Conservation (phyloP, 2,113 vertebrate species). For the Columba janthina region DNA sequence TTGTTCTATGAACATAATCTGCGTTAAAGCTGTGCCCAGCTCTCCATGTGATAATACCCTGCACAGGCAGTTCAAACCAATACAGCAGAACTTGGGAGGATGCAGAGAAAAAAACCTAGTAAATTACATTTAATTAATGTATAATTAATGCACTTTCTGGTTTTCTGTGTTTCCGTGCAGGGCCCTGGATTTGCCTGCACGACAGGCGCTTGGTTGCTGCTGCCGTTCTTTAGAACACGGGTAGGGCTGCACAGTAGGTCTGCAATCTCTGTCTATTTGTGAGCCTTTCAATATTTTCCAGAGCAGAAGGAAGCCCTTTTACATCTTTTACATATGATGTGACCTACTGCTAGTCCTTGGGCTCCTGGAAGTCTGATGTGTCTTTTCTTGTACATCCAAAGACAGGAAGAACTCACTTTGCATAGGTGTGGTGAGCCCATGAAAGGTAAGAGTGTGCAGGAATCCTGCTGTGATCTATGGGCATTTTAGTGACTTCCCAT, state of each 20-base stretch:
- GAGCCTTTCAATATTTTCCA: not conserved
- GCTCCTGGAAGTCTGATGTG: not conserved
- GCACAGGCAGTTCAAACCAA: not conserved
- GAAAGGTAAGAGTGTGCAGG: not conserved
- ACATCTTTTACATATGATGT: not conserved
- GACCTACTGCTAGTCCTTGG: not conserved
- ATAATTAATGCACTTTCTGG: not conserved
- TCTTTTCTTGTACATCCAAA: not conserved
- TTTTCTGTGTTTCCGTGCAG: not conserved
- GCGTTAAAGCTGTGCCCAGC: not conserved
- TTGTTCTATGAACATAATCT: not conserved
- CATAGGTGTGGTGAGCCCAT: fast-evolving
- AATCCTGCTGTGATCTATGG: too few species aligned
- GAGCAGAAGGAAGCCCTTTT: not conserved
- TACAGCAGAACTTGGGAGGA: not conserved
- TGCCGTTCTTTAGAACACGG: fast-evolving
- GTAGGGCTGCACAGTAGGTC: not conserved
- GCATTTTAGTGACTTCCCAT: not conserved
- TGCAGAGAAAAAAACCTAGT: not conserved
- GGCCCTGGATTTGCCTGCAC: not conserved
- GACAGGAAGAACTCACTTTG: not conserved
- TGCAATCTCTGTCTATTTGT: not conserved
- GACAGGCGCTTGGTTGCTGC: not conserved
- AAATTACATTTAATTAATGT: not conserved
- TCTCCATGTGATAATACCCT: not conserved